These are phyloP conservation scores for Sinella curviseta DNA, from an alignment of 1,140 invertebrate species.

Conservation along the genomic window DNA sequence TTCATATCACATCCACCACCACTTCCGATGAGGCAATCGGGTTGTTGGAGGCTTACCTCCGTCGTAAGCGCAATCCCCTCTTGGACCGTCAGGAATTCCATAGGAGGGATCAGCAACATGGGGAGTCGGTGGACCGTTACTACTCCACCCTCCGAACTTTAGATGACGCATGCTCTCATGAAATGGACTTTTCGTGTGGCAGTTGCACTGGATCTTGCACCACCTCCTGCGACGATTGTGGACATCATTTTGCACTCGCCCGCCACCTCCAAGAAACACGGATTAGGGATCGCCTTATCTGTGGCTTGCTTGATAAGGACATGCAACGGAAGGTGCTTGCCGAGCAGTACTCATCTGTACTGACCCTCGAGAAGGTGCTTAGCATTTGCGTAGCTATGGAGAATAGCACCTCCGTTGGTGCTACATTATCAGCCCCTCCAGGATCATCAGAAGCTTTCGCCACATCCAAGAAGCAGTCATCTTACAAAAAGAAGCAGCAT, in stretches of 20 bases:
- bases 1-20: neutral
- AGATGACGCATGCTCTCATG: neutral
- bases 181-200: neutral
- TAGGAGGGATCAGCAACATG: neutral
- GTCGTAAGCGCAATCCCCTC: neutral
- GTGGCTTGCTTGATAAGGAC: neutral
- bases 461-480: neutral
- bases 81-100: neutral
- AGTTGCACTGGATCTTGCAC: neutral
- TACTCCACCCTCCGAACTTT: neutral
- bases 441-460: neutral
- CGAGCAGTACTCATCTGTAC: neutral
- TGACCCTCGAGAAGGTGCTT: neutral
- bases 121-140: slow-evolving; percentile 1
- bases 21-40: neutral
- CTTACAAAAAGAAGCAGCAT: neutral
- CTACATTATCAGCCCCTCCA: neutral
- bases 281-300: neutral
- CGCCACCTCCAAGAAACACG: neutral
- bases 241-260: neutral
- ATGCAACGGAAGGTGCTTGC: slow-evolving; percentile 5
- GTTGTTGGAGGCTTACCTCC: neutral
- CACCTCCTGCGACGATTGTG: neutral
- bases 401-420: neutral
- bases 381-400: neutral